These are phyloP conservation scores for Chelonus insularis DNA, from an alignment of 1,140 invertebrate genomes.

Conservation along the genomic window DNA sequence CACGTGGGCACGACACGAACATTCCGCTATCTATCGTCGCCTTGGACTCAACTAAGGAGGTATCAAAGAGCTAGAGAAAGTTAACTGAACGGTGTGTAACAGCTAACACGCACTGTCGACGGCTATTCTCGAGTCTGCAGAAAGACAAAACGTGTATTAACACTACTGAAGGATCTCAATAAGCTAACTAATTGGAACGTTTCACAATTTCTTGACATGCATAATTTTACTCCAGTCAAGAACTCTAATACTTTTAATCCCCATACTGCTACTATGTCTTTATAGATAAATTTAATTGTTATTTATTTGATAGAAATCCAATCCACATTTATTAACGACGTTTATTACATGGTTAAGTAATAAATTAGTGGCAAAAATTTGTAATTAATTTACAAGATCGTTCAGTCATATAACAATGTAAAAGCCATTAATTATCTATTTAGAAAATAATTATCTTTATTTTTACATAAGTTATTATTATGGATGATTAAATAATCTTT, in stretches of 20 bases:
- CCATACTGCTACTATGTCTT: background rate
- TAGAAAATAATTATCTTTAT: too few species aligned
- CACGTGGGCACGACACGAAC: conserved; percentile 17
- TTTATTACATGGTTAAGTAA: too few species aligned
- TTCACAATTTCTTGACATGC: background rate
- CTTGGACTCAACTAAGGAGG: conserved; percentile 5
- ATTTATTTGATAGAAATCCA: too few species aligned
- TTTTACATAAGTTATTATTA: too few species aligned
- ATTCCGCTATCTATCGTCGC: conserved; percentile 20
- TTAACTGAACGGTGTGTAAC: conserved; percentile 16
- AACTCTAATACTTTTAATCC: background rate
- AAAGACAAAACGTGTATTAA: background rate
- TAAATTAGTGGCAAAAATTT: too few species aligned
- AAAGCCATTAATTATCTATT: too few species aligned
- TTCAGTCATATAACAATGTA: too few species aligned
- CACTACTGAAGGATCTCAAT: conserved; percentile 13
- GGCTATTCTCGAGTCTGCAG: background rate
- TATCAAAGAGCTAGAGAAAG: conserved; percentile 15
- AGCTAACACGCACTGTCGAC: background rate
- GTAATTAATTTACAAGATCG: too few species aligned
- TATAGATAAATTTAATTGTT: too few species aligned
- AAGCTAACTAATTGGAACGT: conserved; percentile 15
- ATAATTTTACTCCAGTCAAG: background rate
- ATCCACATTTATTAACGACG: too few species aligned
- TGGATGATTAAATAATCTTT: too few species aligned